Conservation (phyloP, 1,140 invertebrate species). For the Galendromus occidentalis region DNA sequence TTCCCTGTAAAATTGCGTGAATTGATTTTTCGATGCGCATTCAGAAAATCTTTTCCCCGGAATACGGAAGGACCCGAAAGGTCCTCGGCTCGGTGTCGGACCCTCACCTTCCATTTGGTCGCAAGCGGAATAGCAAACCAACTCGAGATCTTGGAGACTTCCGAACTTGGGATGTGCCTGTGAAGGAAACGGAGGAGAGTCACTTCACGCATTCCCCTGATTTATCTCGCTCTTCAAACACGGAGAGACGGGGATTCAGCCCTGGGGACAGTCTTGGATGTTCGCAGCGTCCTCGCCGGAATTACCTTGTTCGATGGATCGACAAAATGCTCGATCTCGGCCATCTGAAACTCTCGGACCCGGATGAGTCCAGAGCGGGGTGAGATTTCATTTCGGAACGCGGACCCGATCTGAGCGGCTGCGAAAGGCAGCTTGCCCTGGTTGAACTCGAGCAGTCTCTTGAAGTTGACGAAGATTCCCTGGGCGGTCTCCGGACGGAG, state of each 20-base stretch:
- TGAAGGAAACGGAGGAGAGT: too few species aligned
- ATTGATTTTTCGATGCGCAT: background rate
- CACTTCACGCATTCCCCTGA: too few species aligned
- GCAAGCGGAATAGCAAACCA: conserved; percentile 77
- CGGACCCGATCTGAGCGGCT: conserved; percentile 88
- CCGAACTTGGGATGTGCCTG: conserved; percentile 68
- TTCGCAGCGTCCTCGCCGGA: too few species aligned
- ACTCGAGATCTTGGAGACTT: conserved; percentile 43
- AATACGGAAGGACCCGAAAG: conserved; percentile 22
- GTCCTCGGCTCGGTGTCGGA: conserved; percentile 25
- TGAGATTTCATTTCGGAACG: conserved; percentile 98
- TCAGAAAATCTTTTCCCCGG: background rate
- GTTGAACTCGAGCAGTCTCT: conserved; percentile 86
- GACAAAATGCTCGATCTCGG: conserved; percentile 99
- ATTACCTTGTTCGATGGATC: conserved; percentile 55
- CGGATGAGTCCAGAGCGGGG: conserved; percentile 85
- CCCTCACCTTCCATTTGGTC: conserved; percentile 62
- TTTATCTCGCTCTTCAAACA: too few species aligned
- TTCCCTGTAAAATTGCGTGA: conserved; percentile 37
- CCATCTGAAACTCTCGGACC: conserved; percentile 96
- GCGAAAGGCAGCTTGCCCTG: conserved; percentile 91
- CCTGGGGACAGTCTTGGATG: too few species aligned
- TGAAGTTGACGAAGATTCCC: conserved; percentile 99
- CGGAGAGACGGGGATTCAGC: too few species aligned
- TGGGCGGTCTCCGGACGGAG: conserved; percentile 94